Percentiles rank a stretch among this genome's conserved stretches.
These are phyloP conservation scores for Rhinophrynus dorsalis DNA, from an alignment of 2,797 vertebrate genomes.

Conservation along the genomic window DNA sequence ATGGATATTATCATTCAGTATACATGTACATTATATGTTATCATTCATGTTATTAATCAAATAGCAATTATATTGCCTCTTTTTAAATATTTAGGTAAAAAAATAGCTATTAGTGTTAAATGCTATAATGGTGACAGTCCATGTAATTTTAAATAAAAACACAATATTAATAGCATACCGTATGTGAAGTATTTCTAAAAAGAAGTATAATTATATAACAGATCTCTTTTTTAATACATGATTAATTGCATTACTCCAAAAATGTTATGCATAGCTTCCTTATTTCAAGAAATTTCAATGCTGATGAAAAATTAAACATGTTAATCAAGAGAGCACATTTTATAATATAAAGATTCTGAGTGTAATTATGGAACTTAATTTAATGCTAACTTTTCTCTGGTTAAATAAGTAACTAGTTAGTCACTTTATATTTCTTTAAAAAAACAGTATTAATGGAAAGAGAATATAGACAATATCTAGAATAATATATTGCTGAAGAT, in stretches of 20 bases:
- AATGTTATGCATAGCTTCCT: slow-evolving; percentile 16
- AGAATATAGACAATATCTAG: too few relatives aligned
- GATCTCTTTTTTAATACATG: slow-evolving; percentile 10
- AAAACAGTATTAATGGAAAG: too few relatives aligned
- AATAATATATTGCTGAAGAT: too few relatives aligned
- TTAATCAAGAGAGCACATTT: slow-evolving; percentile 16
- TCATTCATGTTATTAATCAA: too few relatives aligned
- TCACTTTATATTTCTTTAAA: not conserved
- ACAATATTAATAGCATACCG: too few relatives aligned
- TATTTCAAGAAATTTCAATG: slow-evolving; percentile 1
- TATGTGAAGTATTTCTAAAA: not conserved
- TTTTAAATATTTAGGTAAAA: too few relatives aligned
- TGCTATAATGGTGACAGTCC: too few relatives aligned
- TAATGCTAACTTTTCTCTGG: slow-evolving; percentile 6
- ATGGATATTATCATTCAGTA: too few relatives aligned
- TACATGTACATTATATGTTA: too few relatives aligned
- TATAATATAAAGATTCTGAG: not conserved
- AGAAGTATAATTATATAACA: slow-evolving; percentile 2
- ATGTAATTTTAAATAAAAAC: too few relatives aligned
- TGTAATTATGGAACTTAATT: slow-evolving; percentile 13
- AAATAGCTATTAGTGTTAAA: too few relatives aligned
- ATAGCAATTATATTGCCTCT: too few relatives aligned
- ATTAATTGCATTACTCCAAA: slow-evolving; percentile 13
- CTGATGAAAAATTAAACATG: slow-evolving; percentile 12
- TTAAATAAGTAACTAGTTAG: not conserved